Conservation (phyloP, 1,140 invertebrate species). For the Diplogasteroides magnus region DNA sequence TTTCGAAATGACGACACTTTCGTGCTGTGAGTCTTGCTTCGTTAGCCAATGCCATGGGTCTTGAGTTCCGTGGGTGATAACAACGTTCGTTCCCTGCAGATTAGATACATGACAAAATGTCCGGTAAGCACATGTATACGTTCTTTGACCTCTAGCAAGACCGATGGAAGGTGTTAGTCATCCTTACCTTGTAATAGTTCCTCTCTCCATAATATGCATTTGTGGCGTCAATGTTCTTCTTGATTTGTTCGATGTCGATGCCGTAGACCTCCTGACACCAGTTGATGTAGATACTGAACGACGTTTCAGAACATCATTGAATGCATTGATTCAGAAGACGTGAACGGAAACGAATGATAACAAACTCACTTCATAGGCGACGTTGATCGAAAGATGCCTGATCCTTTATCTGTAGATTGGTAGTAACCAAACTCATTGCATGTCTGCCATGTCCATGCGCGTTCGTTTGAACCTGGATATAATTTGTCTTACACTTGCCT, state of each 20-base stretch:
- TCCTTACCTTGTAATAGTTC: conserved; percentile 61
- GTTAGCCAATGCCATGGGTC: background rate
- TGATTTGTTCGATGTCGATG: background rate
- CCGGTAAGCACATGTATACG: too few relatives aligned
- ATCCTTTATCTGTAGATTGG: conserved; percentile 69
- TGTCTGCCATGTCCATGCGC: conserved; percentile 88
- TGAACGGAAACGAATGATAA: background rate
- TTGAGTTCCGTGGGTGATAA: background rate
- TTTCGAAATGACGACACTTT: background rate
- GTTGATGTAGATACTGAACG: background rate
- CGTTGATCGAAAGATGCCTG: background rate
- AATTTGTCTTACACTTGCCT: too few relatives aligned
- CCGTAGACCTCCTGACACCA: background rate
- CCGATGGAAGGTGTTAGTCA: background rate
- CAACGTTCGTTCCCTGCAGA: background rate
- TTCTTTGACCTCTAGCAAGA: too few relatives aligned
- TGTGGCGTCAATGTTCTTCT: conserved; percentile 60
- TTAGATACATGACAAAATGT: too few relatives aligned
- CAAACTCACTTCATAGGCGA: background rate
- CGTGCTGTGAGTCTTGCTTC: background rate
- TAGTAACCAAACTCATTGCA: conserved; percentile 91
- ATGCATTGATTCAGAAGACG: too few relatives aligned
- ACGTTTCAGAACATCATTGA: background rate
- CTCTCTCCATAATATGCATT: conserved; percentile 76
- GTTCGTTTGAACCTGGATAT: too few relatives aligned